phyloP scores from a whole-genome alignment of 2,113 vertebrate genomes.

The Kobus ellipsiprymnus region DNA sequence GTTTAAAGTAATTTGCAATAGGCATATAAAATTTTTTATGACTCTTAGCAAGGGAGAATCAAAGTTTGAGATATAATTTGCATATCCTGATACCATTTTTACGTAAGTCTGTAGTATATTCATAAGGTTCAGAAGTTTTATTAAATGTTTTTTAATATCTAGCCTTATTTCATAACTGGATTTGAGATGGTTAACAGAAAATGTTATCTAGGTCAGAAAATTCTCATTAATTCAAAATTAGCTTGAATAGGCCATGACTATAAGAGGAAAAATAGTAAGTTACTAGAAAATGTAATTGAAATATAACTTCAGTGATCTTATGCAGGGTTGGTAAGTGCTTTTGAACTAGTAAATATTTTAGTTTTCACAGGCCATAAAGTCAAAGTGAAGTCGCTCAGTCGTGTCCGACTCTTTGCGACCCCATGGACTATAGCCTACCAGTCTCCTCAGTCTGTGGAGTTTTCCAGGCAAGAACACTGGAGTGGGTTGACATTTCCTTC shows the following conservation, averaged over 20 bases:
- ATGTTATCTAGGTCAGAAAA: not conserved
- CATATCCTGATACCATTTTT: not conserved
- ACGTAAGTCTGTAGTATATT: not conserved
- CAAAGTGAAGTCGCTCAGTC: too few species aligned
- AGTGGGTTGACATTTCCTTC: too few species aligned
- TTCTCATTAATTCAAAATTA: not conserved
- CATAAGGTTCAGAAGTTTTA: not conserved
- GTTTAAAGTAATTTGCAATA: not conserved
- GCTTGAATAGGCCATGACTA: not conserved
- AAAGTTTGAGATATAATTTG: not conserved
- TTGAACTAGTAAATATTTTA: not conserved
- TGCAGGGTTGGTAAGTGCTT: not conserved
- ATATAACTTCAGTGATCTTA: not conserved
- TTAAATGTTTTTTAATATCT: not conserved
- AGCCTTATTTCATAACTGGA: not conserved
- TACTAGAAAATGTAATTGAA: constrained; percentile 22
- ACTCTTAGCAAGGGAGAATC: not conserved
- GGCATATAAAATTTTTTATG: not conserved
- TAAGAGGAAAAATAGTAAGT: not conserved
- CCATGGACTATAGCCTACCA: too few species aligned
- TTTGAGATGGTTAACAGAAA: not conserved
- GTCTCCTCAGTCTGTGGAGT: too few species aligned
- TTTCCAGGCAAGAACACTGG: too few species aligned
- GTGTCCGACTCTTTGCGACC: too few species aligned
- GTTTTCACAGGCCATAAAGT: not conserved